Percentiles rank a stretch among this genome's conserved stretches.
Evolutionary conservation across 2,888 invertebrate species (phyloP).

Genomic region (Trissoscelio sp.): DNA sequence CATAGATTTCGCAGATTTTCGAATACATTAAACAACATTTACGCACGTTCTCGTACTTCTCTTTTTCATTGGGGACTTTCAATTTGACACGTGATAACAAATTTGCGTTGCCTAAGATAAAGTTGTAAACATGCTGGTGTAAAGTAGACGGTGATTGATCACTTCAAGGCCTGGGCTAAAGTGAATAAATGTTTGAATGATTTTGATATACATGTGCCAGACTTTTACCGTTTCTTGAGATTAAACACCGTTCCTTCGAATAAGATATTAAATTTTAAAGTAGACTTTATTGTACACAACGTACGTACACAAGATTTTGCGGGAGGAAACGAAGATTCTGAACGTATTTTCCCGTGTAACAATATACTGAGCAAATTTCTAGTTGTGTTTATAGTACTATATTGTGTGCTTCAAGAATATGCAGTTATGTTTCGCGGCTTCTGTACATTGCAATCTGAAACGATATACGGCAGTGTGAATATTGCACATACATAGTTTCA

Average conservation of each 20-base stretch:
- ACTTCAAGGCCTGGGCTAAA: not conserved
- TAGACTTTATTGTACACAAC: not conserved
- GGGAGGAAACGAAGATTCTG: not conserved
- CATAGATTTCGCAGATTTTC: not conserved
- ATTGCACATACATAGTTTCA: not conserved
- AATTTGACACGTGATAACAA: slow-evolving; percentile 11
- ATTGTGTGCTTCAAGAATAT: slow-evolving; percentile 1
- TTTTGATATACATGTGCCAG: not conserved
- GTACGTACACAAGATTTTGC: not conserved
- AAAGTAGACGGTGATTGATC: slow-evolving; percentile 4
- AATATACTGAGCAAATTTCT: slow-evolving; percentile 5
- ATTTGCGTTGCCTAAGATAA: not conserved
- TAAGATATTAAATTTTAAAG: not conserved
- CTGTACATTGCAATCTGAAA: not conserved
- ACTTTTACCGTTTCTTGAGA: not conserved
- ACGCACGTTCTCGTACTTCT: not conserved
- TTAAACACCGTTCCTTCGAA: not conserved
- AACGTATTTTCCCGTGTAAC: not conserved
- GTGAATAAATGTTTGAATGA: not conserved
- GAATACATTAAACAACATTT: not conserved
- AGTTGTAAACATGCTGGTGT: slow-evolving; percentile 3
- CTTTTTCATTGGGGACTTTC: not conserved
- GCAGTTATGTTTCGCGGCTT: not conserved
- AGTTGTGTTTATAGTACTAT: not conserved
- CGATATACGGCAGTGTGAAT: slow-evolving; percentile 7